Base-by-base conservation (phyloP, 2,113 vertebrate species). In the Corvus cornix region DNA sequence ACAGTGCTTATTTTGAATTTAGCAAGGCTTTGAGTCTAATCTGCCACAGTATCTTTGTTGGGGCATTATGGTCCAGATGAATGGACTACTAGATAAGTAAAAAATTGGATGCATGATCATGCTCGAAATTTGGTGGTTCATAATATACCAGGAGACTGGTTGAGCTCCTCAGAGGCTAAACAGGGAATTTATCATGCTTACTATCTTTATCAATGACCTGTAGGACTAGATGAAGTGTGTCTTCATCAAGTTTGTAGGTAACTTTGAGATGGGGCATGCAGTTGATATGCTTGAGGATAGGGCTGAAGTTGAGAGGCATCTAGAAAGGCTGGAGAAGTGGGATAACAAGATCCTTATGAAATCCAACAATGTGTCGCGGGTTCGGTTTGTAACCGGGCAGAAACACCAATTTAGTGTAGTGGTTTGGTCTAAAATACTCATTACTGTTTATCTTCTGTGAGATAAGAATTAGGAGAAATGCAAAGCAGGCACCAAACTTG, bases 221-320 rank as follows among this genome's bases (percentile, higher is more conserved):
- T 30, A 63, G 9, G n/a, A 26, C 16, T 60, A 56, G 11, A 51
- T 55, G 7, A 62, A 62, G 9, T 27, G 20, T 66, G 8, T 84
- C 30, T 67, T 67, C 53, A 39, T 75, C 13, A 75, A 24, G 8
- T 72, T 68, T 41, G 13, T 68, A 26, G 18, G 5, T 56, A 63
- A 64, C 6, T 37, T 59, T 81, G 63, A 62, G 22, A 37, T 0
- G 0, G 9, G 8, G 2, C 0, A 0, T 59, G 19, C 9, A 41
- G 21, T 3, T 56, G 30, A 20, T 35, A 21, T 16, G 8, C 37
- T 75, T 0, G 0, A 70, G 37, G 35, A 15, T 13, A 70, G 5
- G 17, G 9, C 22, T 89, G 35, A 27, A 39, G 9, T 7, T 41
- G 4, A 79, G 39, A 72, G 5, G 2, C 46, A n/a, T n/a, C 15